These are phyloP conservation scores for Lamprotornis superbus DNA, from an alignment of 2,113 vertebrate species.

Conservation along the genomic window DNA sequence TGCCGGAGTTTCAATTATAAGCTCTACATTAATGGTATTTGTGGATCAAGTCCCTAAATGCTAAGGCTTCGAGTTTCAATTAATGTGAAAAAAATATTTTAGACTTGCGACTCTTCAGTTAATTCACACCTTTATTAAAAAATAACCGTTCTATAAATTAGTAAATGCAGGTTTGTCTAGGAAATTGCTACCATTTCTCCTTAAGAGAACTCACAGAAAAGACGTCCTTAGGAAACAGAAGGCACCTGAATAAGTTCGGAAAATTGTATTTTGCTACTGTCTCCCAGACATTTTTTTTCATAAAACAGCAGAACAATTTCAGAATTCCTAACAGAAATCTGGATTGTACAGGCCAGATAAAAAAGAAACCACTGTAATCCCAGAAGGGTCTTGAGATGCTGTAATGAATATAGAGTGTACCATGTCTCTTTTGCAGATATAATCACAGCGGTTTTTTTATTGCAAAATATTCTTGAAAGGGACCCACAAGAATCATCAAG, in stretches of 20 bases:
- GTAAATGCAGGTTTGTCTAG: neutral
- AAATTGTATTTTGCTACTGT: conserved; percentile 8
- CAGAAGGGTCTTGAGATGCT: conserved; percentile 55
- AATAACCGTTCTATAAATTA: neutral
- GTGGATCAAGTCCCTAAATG: neutral
- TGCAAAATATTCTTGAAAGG: neutral
- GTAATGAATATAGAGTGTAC: conserved; percentile 47
- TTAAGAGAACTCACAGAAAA: neutral
- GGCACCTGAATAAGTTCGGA: neutral
- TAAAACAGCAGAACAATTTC: conserved; percentile 38
- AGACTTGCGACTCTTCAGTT: neutral
- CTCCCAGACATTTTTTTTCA: conserved; percentile 38
- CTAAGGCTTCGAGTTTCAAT: neutral
- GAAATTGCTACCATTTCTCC: neutral
- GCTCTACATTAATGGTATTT: neutral
- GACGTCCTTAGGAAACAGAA: neutral
- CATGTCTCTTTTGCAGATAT: conserved; percentile 57
- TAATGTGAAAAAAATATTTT: neutral
- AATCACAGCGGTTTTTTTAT: neutral
- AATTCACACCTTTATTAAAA: neutral
- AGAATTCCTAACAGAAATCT: conserved; percentile 49
- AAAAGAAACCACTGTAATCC: conserved; percentile 48
- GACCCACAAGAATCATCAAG: neutral
- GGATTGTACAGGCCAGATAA: conserved; percentile 26
- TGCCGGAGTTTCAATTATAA: neutral